These are phyloP conservation scores for Callopanchax toddi DNA, from an alignment of 2,113 vertebrate species.

Conservation along the genomic window DNA sequence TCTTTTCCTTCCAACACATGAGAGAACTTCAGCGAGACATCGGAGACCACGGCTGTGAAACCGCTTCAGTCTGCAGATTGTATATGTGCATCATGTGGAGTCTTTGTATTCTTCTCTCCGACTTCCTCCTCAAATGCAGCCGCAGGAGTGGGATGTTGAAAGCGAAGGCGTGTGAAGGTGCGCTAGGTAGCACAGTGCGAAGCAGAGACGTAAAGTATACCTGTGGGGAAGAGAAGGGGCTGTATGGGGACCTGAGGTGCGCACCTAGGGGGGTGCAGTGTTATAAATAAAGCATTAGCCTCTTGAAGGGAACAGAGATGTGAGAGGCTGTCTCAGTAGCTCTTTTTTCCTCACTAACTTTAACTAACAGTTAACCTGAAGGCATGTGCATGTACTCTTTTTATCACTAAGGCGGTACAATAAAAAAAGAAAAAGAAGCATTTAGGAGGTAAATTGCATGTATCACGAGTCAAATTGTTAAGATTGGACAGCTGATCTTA, in stretches of 20 bases:
- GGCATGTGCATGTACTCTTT: constrained; percentile 71
- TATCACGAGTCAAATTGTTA: too few species aligned
- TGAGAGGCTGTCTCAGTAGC: constrained; percentile 69
- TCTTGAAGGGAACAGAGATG: constrained; percentile 77
- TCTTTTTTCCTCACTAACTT: constrained; percentile 71
- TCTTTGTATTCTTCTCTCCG: constrained; percentile 71
- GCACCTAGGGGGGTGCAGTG: constrained; percentile 68
- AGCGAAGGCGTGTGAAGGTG: constrained; percentile 76
- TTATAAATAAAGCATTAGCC: constrained; percentile 84
- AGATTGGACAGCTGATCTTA: not conserved
- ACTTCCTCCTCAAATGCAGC: constrained; percentile 70
- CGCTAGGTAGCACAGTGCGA: constrained; percentile 65
- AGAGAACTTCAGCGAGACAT: constrained; percentile 75
- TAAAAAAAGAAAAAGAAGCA: too few species aligned
- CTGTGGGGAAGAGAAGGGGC: constrained; percentile 75
- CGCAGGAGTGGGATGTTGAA: constrained; percentile 78
- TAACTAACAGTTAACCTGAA: constrained; percentile 74
- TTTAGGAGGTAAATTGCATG: constrained; percentile 44
- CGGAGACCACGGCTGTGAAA: constrained; percentile 74
- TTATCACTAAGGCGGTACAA: constrained; percentile 65
- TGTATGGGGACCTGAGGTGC: constrained; percentile 71
- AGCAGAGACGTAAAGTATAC: constrained; percentile 70
- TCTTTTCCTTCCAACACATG: constrained; percentile 67
- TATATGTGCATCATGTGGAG: constrained; percentile 63
- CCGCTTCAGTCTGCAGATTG: constrained; percentile 78